These are phyloP conservation scores for Pissodes strobi DNA, from an alignment of 1,140 invertebrate genomes.

Conservation along the genomic window DNA sequence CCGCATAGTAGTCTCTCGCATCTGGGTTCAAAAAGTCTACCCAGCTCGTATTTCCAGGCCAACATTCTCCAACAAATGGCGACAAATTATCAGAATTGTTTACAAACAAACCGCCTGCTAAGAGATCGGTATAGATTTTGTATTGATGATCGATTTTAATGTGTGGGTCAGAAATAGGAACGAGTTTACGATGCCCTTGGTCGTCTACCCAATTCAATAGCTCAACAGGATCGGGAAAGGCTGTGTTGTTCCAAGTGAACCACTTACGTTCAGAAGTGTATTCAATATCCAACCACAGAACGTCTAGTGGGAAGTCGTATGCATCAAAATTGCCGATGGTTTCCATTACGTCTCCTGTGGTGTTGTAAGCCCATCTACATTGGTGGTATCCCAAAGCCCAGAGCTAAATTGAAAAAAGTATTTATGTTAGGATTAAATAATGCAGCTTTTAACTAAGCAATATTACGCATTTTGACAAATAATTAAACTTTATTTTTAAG, in stretches of 20 bases:
- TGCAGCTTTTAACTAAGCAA: constrained; percentile 64
- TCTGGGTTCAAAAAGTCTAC: constrained; percentile 71
- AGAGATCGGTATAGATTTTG: constrained; percentile 69
- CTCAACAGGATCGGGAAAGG: constrained; percentile 67
- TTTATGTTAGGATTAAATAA: not conserved
- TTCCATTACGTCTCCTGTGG: constrained; percentile 69
- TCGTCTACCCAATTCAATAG: constrained; percentile 60
- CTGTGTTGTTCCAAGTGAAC: constrained; percentile 72
- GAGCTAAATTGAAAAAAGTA: constrained; percentile 43
- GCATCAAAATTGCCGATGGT: constrained; percentile 66
- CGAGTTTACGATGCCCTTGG: constrained; percentile 63
- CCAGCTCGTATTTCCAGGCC: constrained; percentile 74
- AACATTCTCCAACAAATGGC: constrained; percentile 57
- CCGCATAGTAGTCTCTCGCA: constrained; percentile 69
- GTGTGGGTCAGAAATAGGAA: constrained; percentile 78
- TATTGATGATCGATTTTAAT: constrained; percentile 70
- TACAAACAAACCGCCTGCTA: constrained; percentile 81
- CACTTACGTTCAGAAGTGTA: constrained; percentile 78
- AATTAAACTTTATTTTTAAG: no score
- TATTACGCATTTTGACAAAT: not conserved
- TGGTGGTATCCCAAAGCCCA: constrained; percentile 72
- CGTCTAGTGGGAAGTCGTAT: constrained; percentile 74
- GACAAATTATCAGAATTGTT: constrained; percentile 86
- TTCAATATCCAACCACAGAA: constrained; percentile 80
- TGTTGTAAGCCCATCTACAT: no score